These are phyloP conservation scores for Drosophila limbata DNA, from an alignment of 2,888 invertebrate genomes.

Conservation along the genomic window DNA sequence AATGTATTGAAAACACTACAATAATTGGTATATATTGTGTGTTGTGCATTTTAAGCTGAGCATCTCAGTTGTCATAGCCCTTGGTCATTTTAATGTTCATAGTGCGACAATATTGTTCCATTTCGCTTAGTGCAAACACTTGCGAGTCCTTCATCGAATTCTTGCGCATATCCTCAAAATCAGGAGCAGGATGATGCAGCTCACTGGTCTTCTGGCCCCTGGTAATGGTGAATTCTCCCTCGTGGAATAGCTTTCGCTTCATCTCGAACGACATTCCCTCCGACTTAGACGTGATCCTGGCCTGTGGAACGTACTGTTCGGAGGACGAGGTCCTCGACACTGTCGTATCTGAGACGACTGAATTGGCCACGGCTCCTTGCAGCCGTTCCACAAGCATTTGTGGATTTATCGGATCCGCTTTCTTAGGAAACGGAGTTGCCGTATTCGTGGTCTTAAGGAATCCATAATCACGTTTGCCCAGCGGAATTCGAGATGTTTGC, in stretches of 20 bases:
- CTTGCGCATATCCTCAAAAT: neutral
- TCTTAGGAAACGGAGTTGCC: slow-evolving; percentile 45
- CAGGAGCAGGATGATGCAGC: slow-evolving; percentile 14
- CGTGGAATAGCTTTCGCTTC: slow-evolving; percentile 57
- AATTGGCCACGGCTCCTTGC: neutral
- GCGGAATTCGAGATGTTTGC: slow-evolving; percentile 9
- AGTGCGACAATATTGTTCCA: slow-evolving; percentile 36
- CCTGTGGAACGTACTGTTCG: neutral
- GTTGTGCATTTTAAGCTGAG: neutral
- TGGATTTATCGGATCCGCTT: slow-evolving; percentile 7
- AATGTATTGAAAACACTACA: too few species aligned
- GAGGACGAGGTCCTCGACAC: neutral
- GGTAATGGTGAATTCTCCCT: slow-evolving; percentile 59
- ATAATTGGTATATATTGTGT: neutral
- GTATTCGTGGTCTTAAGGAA: slow-evolving; percentile 35
- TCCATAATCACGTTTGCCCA: slow-evolving; percentile 45
- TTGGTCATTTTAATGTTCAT: slow-evolving; percentile 42
- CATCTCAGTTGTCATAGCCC: slow-evolving; percentile 1
- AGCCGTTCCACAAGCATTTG: slow-evolving; percentile 22
- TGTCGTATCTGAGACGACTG: neutral
- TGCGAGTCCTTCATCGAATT: slow-evolving; percentile 8
- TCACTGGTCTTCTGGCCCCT: slow-evolving; percentile 51
- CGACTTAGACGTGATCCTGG: too few species aligned
- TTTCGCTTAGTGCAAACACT: neutral
- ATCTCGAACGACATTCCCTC: slow-evolving; percentile 39